Conservation (phyloP, 2,113 vertebrate genomes). For the Barnardius zonarius region DNA sequence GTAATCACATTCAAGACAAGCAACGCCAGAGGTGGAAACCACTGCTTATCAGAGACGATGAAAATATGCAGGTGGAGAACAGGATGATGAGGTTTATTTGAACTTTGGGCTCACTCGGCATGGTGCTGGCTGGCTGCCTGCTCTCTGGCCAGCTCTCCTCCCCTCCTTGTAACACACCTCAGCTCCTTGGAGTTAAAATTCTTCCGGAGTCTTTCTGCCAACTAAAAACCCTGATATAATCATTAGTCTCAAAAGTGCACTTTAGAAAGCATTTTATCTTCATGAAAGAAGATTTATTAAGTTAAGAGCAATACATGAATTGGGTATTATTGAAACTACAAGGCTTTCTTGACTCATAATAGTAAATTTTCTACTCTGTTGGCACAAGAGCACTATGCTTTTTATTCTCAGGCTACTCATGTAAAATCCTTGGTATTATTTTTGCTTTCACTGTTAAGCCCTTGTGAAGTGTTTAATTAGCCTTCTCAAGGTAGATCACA, state of each 20-base stretch:
- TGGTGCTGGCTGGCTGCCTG: not conserved
- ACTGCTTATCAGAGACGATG: not conserved
- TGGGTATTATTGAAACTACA: slow-evolving; percentile 1
- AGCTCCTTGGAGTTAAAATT: not conserved
- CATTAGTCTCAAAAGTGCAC: slow-evolving; percentile 13
- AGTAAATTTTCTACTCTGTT: slow-evolving; percentile 36
- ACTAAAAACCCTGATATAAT: not conserved
- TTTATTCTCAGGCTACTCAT: not conserved
- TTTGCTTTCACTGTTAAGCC: not conserved
- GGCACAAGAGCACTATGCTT: not conserved
- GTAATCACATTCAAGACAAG: not conserved
- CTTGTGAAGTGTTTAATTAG: not conserved
- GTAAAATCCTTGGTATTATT: not conserved
- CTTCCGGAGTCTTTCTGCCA: not conserved
- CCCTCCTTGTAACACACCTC: not conserved
- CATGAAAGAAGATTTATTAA: slow-evolving; percentile 38
- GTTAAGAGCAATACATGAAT: slow-evolving; percentile 1
- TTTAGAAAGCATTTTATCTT: slow-evolving; percentile 47
- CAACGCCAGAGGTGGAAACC: not conserved
- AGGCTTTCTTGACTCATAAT: not conserved
- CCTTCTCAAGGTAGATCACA: not conserved
- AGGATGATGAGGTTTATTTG: not conserved
- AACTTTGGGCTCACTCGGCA: not conserved
- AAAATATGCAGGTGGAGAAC: not conserved
- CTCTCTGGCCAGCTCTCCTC: not conserved